Conservation (phyloP, 2,797 vertebrate species). For the Melanotaenia pygmaea region DNA sequence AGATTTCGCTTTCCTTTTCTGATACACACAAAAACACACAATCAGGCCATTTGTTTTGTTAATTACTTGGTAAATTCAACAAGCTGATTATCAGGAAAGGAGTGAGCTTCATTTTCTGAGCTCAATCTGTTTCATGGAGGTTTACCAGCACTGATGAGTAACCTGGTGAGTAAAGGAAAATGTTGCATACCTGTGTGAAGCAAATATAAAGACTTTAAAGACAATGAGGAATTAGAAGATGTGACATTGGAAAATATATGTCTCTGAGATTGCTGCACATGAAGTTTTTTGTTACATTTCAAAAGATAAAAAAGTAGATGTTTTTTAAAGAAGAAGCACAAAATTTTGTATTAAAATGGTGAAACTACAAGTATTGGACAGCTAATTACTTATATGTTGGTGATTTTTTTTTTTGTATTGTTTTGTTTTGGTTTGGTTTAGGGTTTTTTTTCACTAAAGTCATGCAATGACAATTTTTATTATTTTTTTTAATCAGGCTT, state of each 20-base stretch:
- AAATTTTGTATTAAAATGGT: background rate
- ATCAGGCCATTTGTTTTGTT: slow-evolving; percentile 91
- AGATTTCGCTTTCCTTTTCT: slow-evolving; percentile 35
- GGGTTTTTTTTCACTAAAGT: background rate
- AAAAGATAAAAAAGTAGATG: background rate
- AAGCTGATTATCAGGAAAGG: slow-evolving; percentile 84
- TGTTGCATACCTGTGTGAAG: slow-evolving; percentile 4
- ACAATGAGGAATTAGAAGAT: slow-evolving; percentile 3
- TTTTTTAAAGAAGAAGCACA: background rate
- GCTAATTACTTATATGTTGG: no score
- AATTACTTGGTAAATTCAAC: slow-evolving; percentile 90
- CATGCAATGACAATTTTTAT: background rate
- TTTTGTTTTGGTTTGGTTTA: no score
- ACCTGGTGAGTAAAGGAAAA: slow-evolving; percentile 17
- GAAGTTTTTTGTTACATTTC: background rate
- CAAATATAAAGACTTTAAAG: slow-evolving; percentile 3
- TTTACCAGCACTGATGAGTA: slow-evolving; percentile 31
- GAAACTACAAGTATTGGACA: no score
- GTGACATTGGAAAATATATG: no score
- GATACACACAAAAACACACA: slow-evolving; percentile 42
- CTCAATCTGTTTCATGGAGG: slow-evolving; percentile 82
- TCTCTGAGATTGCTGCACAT: background rate
- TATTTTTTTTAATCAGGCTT: background rate
- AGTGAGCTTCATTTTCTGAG: slow-evolving; percentile 58
- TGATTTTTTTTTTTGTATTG: no score